Base-by-base conservation (phyloP, 2,797 vertebrate species). In the Lepus townsendii region DNA sequence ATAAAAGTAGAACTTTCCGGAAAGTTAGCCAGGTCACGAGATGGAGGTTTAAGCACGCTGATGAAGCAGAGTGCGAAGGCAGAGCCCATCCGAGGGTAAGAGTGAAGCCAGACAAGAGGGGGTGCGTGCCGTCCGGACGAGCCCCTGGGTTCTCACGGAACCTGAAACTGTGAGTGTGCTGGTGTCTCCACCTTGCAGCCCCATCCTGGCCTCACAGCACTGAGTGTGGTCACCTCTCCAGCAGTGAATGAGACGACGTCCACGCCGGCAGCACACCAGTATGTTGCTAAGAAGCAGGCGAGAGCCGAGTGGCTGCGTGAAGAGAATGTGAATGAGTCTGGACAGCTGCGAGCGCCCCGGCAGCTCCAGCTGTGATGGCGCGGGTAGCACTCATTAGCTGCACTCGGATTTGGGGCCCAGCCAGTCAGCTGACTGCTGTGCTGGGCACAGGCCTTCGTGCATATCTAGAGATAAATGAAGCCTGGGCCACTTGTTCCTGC, bases 301-400 rank as follows among this genome's bases (percentile, higher is more conserved):
- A 96, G 62, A 94, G 84, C 86, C 86, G 80, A 86, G 26, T 0
- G 1, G 54, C 38, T 88, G 54, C 32, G 30, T 0, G 0, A 73
- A n/a, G 88, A 95, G 97, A 96, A 83, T 96, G 85, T 87, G 82
- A 97, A 97, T 97, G 90, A 97, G 65, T 35, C 86, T 22, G 27
- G 20, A 14, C 97, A 93, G 97, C 98, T 98, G 96, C 83, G 92
- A 85, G 90, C 91, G 88, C 95, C 94, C 27, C 77, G 63, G 85
- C 14, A 26, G 57, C 93, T 97, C 97, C 98, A 98, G 97, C 96
- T 97, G 97, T 91, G 96, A 32, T 87, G 27, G 0, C 0, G 93
- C 57, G 52, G 76, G 78, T 95, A 88, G 90, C 75, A 93, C 68
- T 90, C 93, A 68, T 3, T 76, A 80, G 52, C 88, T 68, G 38